phyloP scores from a whole-genome alignment of 2,888 invertebrate species.

The Drosophila dives region DNA sequence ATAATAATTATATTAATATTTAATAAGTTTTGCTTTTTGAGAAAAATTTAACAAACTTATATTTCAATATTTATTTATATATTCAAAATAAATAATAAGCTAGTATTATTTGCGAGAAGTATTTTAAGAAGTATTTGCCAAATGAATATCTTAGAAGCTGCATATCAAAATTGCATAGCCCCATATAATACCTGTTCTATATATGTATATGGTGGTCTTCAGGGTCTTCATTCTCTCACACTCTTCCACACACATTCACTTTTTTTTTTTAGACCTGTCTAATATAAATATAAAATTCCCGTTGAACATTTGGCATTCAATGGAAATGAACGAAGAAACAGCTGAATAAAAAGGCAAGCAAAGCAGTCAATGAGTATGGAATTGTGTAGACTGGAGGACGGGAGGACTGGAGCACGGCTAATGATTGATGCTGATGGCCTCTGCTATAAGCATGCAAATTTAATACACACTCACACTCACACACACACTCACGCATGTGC shows the following conservation, averaged over 20 bases:
- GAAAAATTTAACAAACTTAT: background rate
- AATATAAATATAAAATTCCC: constrained; percentile 35
- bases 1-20: background rate
- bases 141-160: background rate
- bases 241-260: background rate
- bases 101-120: background rate
- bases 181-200: too few species aligned
- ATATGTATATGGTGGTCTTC: background rate
- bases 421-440: constrained; percentile 68
- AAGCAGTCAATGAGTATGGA: constrained; percentile 33
- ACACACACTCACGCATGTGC: constrained; percentile 45
- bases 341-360: constrained; percentile 37
- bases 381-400: constrained; percentile 25
- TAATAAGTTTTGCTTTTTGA: background rate
- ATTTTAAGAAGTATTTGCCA: background rate
- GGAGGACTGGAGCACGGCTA: constrained; percentile 34
- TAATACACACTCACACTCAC: constrained; percentile 16
- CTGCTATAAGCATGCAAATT: constrained; percentile 45
- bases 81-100: background rate
- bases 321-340: constrained; percentile 36
- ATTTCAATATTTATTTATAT: background rate
- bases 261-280: constrained; percentile 1
- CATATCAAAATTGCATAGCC: background rate
- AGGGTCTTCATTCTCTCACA: background rate
- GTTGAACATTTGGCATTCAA: constrained; percentile 49